Base-by-base conservation (phyloP, 2,888 invertebrate genomes). In the Tipula unca region DNA sequence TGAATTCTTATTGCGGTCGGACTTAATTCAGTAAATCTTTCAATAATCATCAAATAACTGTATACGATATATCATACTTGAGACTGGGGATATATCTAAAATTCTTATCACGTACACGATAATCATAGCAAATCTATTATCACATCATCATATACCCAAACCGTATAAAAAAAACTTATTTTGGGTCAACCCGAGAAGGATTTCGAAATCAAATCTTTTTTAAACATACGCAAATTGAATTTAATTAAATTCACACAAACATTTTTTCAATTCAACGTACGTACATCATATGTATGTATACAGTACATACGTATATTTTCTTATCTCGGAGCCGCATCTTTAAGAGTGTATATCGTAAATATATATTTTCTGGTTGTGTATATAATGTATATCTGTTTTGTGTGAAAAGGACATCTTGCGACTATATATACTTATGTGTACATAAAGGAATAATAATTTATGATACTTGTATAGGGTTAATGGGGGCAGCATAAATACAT, bases 181-280 rank as follows among this genome's bases (percentile, higher is more conserved):
- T 69, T 69, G 69, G 69, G 69, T 69, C 69, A 69, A 69, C 10
- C 25, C 25, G 3, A n/a, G n/a, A 69, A 25, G 69, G 48, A 48
- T 48, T 48, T 17, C 17, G 17, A 48, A n/a, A 48, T 25, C 25
- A 25, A 69, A 25, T 69, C 17, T 48, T 69, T 25, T 17, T 17
- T 54, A 54, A 69, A 25, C 69, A 69, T 69, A 69, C 69, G 69
- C 69, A 69, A 69, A 69, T 69, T 69, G 69, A 69, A 69, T 69
- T 69, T 69, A 69, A 69, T 69, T 69, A 69, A 25, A 25, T 69
- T 69, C 25, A 69, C 69, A 69, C 10, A 69, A n/a, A 17, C 17
- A 25, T 25, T 17, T 54, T 54, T 3, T 17, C 48, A 39, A 1
- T 32, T 32, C 6, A 6, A 6, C 6, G 32, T 32, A 32, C 32